These are phyloP conservation scores for Cartodere bifasciata DNA, from an alignment of 2,888 invertebrate genomes.

Conservation along the genomic window DNA sequence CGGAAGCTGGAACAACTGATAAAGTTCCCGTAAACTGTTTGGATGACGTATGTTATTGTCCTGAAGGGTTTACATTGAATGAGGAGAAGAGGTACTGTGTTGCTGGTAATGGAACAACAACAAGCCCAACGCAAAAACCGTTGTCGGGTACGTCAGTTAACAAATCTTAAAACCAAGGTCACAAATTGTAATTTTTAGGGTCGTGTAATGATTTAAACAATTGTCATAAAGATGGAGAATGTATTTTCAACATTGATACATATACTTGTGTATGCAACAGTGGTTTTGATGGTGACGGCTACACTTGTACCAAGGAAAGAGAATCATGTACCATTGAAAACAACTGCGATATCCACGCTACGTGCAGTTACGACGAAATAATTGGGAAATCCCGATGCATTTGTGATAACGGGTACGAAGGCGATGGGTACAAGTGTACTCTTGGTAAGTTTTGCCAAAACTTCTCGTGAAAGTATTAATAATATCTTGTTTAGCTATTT, in stretches of 20 bases:
- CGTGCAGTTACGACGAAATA: constrained; percentile 56
- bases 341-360: constrained; percentile 61
- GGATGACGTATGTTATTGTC: constrained; percentile 45
- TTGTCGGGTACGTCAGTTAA: too few relatives aligned
- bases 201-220: constrained; percentile 62
- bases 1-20: constrained; percentile 12
- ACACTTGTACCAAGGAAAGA: constrained; percentile 48
- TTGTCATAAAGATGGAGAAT: constrained; percentile 74
- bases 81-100: constrained; percentile 23
- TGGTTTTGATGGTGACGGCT: constrained; percentile 80
- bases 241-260: constrained; percentile 45
- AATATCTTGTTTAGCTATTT: constrained; percentile 34
- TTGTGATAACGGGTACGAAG: constrained; percentile 69
- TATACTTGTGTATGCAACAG: constrained; percentile 65
- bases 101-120: constrained; percentile 10
- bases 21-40: constrained; percentile 30
- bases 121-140: constrained; percentile 12
- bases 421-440: constrained; percentile 70
- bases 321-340: constrained; percentile 44
- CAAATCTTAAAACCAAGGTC: neutral
- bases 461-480: neutral
- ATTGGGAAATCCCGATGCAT: constrained; percentile 56
- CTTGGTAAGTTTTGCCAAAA: constrained; percentile 36
- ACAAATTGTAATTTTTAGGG: constrained; percentile 37
- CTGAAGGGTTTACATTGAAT: constrained; percentile 36